Evolutionary conservation across 2,797 vertebrate genomes (phyloP).

Genomic region (Calcarius lapponicus): DNA sequence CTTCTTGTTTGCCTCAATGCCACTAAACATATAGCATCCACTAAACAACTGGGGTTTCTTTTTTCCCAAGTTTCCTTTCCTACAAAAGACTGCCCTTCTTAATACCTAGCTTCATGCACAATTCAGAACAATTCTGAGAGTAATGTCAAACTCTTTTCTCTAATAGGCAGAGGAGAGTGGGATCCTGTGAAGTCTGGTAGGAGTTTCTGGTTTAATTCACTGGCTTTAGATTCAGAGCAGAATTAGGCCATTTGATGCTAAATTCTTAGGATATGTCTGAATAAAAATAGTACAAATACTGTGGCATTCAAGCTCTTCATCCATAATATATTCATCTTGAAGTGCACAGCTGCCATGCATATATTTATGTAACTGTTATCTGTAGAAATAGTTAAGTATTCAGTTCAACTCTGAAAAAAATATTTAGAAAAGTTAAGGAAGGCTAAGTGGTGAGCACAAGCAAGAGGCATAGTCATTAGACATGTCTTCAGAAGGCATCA

Average conservation of each 20-base stretch:
- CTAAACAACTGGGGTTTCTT: not conserved
- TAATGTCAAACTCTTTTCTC: not conserved
- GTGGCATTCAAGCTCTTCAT: constrained; percentile 42
- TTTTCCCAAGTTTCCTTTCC: not conserved
- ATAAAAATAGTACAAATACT: constrained; percentile 61
- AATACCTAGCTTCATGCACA: not conserved
- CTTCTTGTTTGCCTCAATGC: not conserved
- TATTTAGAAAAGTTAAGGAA: constrained; percentile 27
- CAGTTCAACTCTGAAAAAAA: constrained; percentile 1
- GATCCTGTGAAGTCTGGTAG: not conserved
- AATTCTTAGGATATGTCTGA: constrained; percentile 48
- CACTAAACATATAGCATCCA: accelerated
- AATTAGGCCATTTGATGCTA: constrained; percentile 43
- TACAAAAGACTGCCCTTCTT: not conserved
- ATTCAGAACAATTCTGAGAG: not conserved
- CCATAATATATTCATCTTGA: constrained; percentile 52
- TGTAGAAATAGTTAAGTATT: constrained; percentile 52
- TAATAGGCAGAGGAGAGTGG: not conserved
- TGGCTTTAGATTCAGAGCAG: not conserved
- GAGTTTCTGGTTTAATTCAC: constrained; percentile 6
- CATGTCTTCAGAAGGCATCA: not conserved
- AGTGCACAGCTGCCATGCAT: constrained; percentile 54
- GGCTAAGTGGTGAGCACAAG: not conserved
- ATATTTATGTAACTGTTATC: constrained; percentile 57
- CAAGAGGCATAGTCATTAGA: not conserved